Percentiles rank a stretch among this genome's conserved stretches.
Conservation (phyloP, 2,888 invertebrate species). For the Hyppa rectilinea region DNA sequence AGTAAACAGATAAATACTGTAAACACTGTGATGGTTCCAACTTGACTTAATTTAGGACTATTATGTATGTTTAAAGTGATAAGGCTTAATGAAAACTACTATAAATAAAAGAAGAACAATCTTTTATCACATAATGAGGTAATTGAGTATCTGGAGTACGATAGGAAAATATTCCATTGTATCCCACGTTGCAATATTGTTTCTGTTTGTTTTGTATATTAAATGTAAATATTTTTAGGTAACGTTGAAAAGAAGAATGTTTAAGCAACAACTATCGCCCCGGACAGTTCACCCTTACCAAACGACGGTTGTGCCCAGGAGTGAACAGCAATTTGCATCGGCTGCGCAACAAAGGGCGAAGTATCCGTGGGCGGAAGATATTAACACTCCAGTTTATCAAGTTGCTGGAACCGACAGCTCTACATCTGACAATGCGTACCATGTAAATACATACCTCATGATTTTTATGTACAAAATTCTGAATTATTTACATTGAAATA, state of each 20-base stretch:
- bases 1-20: too few species aligned
- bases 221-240: slow-evolving; percentile 65
- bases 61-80: slow-evolving; percentile 6
- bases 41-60: slow-evolving; percentile 3
- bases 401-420: slow-evolving; percentile 88
- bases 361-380: slow-evolving; percentile 88
- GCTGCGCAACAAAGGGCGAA: slow-evolving; percentile 87
- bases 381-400: slow-evolving; percentile 83
- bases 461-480: background rate
- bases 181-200: slow-evolving; percentile 58
- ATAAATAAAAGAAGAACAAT: slow-evolving; percentile 7
- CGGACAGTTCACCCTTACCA: slow-evolving; percentile 88
- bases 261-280: slow-evolving; percentile 86
- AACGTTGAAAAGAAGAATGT: slow-evolving; percentile 79
- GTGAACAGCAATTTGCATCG: slow-evolving; percentile 85
- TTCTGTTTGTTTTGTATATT: slow-evolving; percentile 52
- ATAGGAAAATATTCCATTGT: slow-evolving; percentile 7
- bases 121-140: slow-evolving; percentile 51
- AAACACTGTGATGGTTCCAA: slow-evolving; percentile 18
- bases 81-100: background rate
- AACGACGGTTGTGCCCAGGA: slow-evolving; percentile 87
- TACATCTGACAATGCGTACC: slow-evolving; percentile 87
- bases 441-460: slow-evolving; percentile 73
- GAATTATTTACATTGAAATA: background rate
- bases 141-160: slow-evolving; percentile 8